Base-by-base conservation (phyloP, 2,888 invertebrate genomes). In the Deroplatys truncata region DNA sequence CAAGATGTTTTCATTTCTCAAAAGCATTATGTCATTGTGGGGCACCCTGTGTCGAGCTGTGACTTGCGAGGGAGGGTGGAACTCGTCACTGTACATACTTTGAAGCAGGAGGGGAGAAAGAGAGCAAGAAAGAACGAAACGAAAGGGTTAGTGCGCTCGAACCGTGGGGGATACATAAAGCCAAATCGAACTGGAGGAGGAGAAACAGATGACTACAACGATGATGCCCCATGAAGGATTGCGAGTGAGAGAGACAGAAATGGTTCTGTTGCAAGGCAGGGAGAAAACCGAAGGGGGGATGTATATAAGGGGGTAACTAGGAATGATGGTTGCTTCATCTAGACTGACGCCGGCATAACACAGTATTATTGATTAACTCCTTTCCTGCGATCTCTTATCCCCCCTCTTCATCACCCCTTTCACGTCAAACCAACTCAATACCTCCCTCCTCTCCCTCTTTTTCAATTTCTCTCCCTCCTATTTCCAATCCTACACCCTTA, bases 311-410 rank as follows among this genome's bases (percentile, higher is more conserved):
- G 89, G 89, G 86, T 89, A 89, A 89, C 87, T 87, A 86, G 56
- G 89, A 86, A 86, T 89, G 89, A 89, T 86, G 89, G 89, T 89
- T 89, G 89, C 89, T 89, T 89, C 89, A 89, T 89, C 89, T 89
- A 89, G 86, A 89, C 87, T 87, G 87, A 89, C 85, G 89, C 89
- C 85, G 85, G 86, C 85, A 89, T 89, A 89, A 89, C 86, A 89
- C 86, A 43, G 89, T 86, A 86, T 86, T 89, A 89, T 89, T 89
- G 89, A 89, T 89, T 89, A 89, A 86, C 84, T 88, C 89, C 84
- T 88, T 84, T 86, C 88, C 90, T 85, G 89, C 87, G 86, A 87
- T 88, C 90, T 31, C 56, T 89, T 89, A 89, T 88, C 85, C 90
- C 90, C 88, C 89, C 86, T 88, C 85, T 90, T 89, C 90, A 72